Evolutionary conservation across 2,888 invertebrate species (phyloP), one percentile per base, ranked within the genome.

Genomic region (Chironomus tentans): DNA sequence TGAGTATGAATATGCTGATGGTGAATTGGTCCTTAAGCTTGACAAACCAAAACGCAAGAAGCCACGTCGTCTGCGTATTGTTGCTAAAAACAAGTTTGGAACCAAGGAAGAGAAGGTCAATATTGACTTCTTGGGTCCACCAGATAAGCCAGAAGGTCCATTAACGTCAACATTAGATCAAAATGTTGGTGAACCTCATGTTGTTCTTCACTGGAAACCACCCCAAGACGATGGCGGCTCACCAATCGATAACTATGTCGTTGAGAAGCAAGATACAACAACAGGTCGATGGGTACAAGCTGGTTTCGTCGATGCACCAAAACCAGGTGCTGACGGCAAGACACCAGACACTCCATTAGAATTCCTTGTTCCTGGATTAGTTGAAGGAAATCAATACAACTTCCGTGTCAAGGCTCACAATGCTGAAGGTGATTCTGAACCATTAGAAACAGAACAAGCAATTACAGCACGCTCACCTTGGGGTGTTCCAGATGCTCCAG

Each of bases 351-450:
- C 47, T 4, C 68, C 56, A 18, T 65, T 70, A 12, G 68, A 74
- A 76, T 75, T 83, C 68, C 79, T 84, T 80, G 82, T 85, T 21
- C 89, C 91, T 0, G 98, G 98, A 0, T 87, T 99, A 22, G 94
- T 94, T 79, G 98, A 98, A 86, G 98, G 98, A 79, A 97, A 98
- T 83, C 95, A 97, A 81, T 99, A 99, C 84, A 89, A 95, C 85
- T 99, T 99, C 90, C 88, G 99, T 77, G 98, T 99, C 0, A 95
- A 95, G 82, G 99, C 99, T 15, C 92, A 97, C 48, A 98, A 98
- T 81, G 89, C 93, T 22, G 96, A 98, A 83, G 99, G 99, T 21
- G 95, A 95, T 83, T 97, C 97, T 0, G 98, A 98, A 80, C 98
- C 98, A n/a, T 84, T 98, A 77, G 93, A 94, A 76, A 96, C 97